Evolutionary conservation across 2,113 vertebrate species (phyloP), one percentile per base, ranked within the genome.

Genomic region (Passer montanus): DNA sequence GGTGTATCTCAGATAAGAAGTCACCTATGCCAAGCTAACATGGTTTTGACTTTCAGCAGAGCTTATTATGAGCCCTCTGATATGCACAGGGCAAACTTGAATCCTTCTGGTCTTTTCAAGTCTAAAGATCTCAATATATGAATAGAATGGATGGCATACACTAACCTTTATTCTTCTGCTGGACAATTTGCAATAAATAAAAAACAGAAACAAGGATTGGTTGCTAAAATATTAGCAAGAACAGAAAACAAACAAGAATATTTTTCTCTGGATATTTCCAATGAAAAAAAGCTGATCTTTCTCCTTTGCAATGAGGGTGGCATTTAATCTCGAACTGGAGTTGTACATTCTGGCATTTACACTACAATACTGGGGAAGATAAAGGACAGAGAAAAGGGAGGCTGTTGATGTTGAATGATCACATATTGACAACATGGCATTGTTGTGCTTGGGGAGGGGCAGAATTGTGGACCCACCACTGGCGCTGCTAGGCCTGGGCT

Each of bases 401-500:
- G 26, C 56, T 93, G 52, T 26, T 90, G 73, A 93, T 78, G 72
- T 94, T 92, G 88, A 97, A 77, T 94, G 82, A 90, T 93, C 92
- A 78, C 90, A 92, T 96, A 95, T 93, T 97, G 91, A 95, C 79
- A 90, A 80, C 55, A 72, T 43, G 13, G 50, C 76, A 96, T 92
- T 94, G 90, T 95, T 96, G 44, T 76, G 43, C 58, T 75, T 90
- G 88, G 73, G 88, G 82, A 96, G 76, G 53, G 68, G 64, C 60
- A 84, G 68, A 83, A 84, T 86, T 90, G 52, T 6, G 39, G 79
- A 90, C 64, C 64, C 44, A 84, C 69, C 83, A 84, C 64, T 60
- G 69, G 49, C 1, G 0, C 37, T 88, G 28, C 56, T 11, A 39
- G 76, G 76, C 41, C n/a, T 94, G 37, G 26, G 26, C 20, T 94